Evolutionary conservation across 1,140 invertebrate species (phyloP).

Genomic region (Drosophila sucinea): DNA sequence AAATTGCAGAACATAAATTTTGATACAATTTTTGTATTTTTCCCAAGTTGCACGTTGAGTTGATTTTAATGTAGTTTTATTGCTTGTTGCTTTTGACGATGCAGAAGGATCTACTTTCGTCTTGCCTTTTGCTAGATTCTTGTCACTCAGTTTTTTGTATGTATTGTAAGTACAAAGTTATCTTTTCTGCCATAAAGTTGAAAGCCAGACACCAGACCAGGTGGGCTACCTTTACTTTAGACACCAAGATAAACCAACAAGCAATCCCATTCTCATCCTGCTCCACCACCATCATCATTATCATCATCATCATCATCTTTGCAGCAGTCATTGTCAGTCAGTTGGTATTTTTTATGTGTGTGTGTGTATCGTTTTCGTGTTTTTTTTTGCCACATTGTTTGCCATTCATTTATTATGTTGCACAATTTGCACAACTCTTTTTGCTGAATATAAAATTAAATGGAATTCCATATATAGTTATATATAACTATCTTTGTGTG

Average conservation of each 20-base stretch:
- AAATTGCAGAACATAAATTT: slow-evolving; percentile 6
- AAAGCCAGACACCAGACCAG: slow-evolving; percentile 2
- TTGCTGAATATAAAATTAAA: slow-evolving; percentile 45
- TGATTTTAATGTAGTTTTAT: slow-evolving; percentile 16
- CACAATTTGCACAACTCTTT: slow-evolving; percentile 60
- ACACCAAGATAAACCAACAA: slow-evolving; percentile 3
- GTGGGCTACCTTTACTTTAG: slow-evolving; percentile 10
- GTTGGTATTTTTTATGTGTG: background rate
- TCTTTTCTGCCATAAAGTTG: slow-evolving; percentile 2
- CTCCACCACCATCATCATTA: background rate
- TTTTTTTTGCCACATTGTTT: slow-evolving; percentile 44
- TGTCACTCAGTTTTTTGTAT: slow-evolving; percentile 9
- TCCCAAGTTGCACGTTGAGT: slow-evolving; percentile 12
- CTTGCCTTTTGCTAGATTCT: slow-evolving; percentile 4
- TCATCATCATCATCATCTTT: slow-evolving; percentile 10
- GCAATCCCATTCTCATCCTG: background rate
- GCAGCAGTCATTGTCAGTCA: slow-evolving; percentile 17
- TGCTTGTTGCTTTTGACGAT: slow-evolving; percentile 8
- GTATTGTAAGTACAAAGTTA: slow-evolving; percentile 15
- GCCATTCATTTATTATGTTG: slow-evolving; percentile 56
- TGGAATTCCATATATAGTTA: slow-evolving; percentile 26
- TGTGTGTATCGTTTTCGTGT: background rate
- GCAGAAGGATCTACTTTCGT: background rate
- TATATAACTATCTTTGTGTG: slow-evolving; percentile 1
- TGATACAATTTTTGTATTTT: background rate